Base-by-base conservation (phyloP, 2,888 invertebrate species). In the Anoncus sp. region DNA sequence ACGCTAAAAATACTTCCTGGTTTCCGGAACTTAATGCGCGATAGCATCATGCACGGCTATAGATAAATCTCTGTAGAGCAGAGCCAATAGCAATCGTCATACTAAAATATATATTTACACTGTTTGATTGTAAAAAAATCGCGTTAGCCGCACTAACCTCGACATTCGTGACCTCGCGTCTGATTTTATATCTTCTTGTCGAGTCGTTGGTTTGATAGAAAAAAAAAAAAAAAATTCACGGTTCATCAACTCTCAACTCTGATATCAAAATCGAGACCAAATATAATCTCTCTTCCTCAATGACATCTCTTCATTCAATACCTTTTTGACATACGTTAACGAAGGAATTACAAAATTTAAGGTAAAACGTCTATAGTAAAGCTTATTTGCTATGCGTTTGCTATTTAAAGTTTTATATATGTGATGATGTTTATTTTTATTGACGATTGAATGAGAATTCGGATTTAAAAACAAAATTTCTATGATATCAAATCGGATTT, bases 21-120 rank as follows among this genome's bases (percentile, higher is more conserved):
- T 78, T 78, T 71, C 62, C 62, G 70, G 70, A 66, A 45, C 65
- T 60, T 24, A 38, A 57, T 63, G 5, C 12, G n/a, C 55, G 59
- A 45, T 40, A 18, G 14, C 20, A 38, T 47, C 24, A 55, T 10
- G 31, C 12, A 16, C 4, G 18, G 9, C 1, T n/a, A n/a, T 18
- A 20, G 14, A 66, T 40, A 66, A 66, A 66, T 53, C 18, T 66
- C 18, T 22, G 38, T 20, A 31, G n/a, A 10, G n/a, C n/a, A 20
- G 20, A 35, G 12, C n/a, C 16, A 18, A 35, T 40, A 40, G 16
- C 51, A 24, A 65, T 16, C 35, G n/a, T 18, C 40, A 31, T 7
- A 14, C n/a, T n/a, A 14, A 35, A 20, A 49, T 31, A 47, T 62
- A 18, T 31, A 43, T 43, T 20, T n/a, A 27, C 27, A 16, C 12